A percentile compares a stretch with the other conserved stretches of the same genome.
These are phyloP conservation scores for Papilio helenus DNA, from an alignment of 1,140 invertebrate species.

Conservation along the genomic window DNA sequence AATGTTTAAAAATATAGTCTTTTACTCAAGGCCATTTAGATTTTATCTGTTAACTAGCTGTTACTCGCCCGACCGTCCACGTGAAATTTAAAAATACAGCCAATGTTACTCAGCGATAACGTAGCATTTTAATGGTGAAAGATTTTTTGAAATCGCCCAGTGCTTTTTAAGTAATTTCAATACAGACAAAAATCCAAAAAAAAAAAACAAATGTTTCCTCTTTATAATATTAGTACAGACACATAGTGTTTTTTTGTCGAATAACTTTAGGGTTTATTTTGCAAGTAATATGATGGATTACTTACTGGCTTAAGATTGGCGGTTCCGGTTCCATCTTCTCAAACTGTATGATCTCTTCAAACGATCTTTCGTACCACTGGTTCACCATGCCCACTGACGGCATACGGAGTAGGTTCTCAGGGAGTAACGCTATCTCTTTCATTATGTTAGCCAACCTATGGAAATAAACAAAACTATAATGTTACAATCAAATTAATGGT, in stretches of 20 bases:
- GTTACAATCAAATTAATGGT: no score
- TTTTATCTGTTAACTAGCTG: neutral
- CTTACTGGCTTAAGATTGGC: constrained; percentile 66
- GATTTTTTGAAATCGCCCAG: no score
- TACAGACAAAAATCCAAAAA: no score
- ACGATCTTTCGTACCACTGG: constrained; percentile 95
- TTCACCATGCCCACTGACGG: constrained; percentile 95
- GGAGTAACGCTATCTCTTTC: constrained; percentile 97
- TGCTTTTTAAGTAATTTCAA: no score
- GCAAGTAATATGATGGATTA: constrained; percentile 10
- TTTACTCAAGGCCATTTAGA: neutral
- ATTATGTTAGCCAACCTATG: constrained; percentile 96
- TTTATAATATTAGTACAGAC: no score
- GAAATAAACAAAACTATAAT: constrained; percentile 39
- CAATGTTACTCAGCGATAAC: no score
- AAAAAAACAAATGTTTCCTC: no score
- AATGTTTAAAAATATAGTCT: neutral
- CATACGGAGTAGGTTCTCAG: constrained; percentile 94
- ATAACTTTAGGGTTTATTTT: no score
- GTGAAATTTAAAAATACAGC: no score
- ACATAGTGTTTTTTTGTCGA: no score
- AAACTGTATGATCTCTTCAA: constrained; percentile 96
- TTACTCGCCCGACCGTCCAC: no score
- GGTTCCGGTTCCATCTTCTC: constrained; percentile 90
- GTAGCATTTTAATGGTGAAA: no score